phyloP scores from a whole-genome alignment of 2,113 vertebrate genomes.

The Riparia riparia region DNA sequence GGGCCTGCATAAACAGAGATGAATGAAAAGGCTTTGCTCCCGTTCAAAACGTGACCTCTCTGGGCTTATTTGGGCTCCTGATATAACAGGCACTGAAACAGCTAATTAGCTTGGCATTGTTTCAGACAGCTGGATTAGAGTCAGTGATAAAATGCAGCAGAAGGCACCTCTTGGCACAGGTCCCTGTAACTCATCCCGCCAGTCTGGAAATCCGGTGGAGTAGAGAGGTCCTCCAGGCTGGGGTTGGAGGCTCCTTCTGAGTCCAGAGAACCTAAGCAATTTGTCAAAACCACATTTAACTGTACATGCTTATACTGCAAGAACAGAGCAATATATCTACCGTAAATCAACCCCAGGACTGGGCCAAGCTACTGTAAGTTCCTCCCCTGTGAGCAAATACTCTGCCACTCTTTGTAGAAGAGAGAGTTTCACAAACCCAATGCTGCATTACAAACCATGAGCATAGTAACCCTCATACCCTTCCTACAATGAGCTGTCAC shows the following conservation, averaged over 20 bases:
- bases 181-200: slow-evolving; percentile 63
- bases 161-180: slow-evolving; percentile 69
- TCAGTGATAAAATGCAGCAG: slow-evolving; percentile 72
- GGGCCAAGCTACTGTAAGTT: neutral
- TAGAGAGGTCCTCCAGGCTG: slow-evolving; percentile 30
- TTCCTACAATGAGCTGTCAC: neutral
- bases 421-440: neutral
- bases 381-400: neutral
- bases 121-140: slow-evolving; percentile 72
- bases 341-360: neutral
- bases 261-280: neutral
- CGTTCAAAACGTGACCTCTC: slow-evolving; percentile 43
- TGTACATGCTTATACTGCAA: neutral
- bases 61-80: slow-evolving; percentile 59
- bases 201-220: slow-evolving; percentile 57
- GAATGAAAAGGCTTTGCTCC: slow-evolving; percentile 22
- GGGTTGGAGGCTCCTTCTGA: slow-evolving; percentile 41
- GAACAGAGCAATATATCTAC: neutral
- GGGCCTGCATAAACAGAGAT: neutral
- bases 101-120: slow-evolving; percentile 77
- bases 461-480: neutral
- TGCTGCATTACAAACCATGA: neutral
- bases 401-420: neutral
- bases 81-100: slow-evolving; percentile 69
- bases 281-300: slow-evolving; percentile 27